Evolutionary conservation across 2,888 invertebrate species (phyloP).

Genomic region (Diaprepes abbreviatus): DNA sequence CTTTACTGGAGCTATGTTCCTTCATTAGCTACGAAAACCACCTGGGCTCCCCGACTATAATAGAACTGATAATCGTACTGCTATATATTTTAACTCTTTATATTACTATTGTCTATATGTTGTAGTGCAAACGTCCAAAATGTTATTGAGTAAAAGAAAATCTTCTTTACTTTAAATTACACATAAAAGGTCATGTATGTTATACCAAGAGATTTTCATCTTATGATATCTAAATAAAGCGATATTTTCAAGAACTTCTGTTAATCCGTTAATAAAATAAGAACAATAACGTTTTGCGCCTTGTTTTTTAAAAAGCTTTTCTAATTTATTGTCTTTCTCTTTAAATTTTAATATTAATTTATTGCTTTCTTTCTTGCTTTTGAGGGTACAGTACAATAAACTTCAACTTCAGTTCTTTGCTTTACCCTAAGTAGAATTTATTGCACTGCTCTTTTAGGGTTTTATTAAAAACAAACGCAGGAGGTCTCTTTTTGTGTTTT

Average conservation of each 20-base stretch:
- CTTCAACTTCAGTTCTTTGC: constrained; percentile 24
- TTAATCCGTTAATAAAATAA: background rate
- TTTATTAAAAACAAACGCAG: constrained; percentile 28
- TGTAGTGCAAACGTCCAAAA: too few relatives aligned
- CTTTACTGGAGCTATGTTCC: too few relatives aligned
- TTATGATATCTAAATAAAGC: too few relatives aligned
- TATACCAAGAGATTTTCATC: too few relatives aligned
- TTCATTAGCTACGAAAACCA: too few relatives aligned
- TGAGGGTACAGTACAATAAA: constrained; percentile 28
- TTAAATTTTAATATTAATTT: constrained; percentile 38
- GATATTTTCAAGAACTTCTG: background rate
- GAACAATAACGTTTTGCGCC: constrained; percentile 14
- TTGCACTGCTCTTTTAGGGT: constrained; percentile 23
- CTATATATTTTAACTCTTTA: too few relatives aligned
- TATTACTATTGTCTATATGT: too few relatives aligned
- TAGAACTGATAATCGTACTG: too few relatives aligned
- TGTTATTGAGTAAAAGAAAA: too few relatives aligned
- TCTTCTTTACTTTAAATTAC: too few relatives aligned
- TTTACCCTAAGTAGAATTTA: constrained; percentile 25
- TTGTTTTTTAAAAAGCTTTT: constrained; percentile 28
- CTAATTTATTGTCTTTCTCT: constrained; percentile 30
- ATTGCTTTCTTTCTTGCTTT: constrained; percentile 23
- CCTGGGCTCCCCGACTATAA: too few relatives aligned
- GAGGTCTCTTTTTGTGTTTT: constrained; percentile 6
- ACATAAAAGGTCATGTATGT: too few relatives aligned